These are phyloP conservation scores for Drosophila ercepeae DNA, from an alignment of 1,140 invertebrate genomes.

Conservation along the genomic window DNA sequence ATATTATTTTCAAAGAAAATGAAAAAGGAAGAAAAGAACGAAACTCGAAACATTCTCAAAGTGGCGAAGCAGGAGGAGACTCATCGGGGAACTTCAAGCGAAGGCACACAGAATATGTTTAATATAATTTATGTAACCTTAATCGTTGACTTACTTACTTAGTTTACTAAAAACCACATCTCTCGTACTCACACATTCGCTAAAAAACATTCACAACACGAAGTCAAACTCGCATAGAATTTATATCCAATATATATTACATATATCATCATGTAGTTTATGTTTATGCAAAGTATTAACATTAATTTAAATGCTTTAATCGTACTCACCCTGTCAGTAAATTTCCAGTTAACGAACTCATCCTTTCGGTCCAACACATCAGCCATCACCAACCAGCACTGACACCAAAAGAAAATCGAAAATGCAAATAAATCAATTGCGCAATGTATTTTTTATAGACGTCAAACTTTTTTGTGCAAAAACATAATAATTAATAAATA, in stretches of 20 bases:
- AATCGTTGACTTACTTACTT: constrained; percentile 41
- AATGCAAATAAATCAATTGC: constrained; percentile 3
- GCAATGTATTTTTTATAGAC: constrained; percentile 44
- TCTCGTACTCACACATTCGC: constrained; percentile 48
- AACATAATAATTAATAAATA: constrained; percentile 27
- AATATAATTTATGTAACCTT: constrained; percentile 54
- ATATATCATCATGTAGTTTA: constrained; percentile 32
- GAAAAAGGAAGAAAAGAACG: constrained; percentile 24
- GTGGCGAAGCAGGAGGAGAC: constrained; percentile 11
- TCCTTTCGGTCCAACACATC: constrained; percentile 1
- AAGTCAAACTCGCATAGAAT: constrained; percentile 63
- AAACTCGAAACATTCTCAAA: constrained; percentile 70
- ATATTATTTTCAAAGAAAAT: constrained; percentile 82
- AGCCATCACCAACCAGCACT: neutral
- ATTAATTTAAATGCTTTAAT: constrained; percentile 11
- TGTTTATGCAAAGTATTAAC: constrained; percentile 59
- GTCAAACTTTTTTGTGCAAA: constrained; percentile 29
- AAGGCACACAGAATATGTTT: constrained; percentile 50
- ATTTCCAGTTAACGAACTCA: constrained; percentile 33
- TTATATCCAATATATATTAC: constrained; percentile 30
- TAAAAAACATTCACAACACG: constrained; percentile 40
- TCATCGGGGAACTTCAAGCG: constrained; percentile 4
- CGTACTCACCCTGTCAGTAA: constrained; percentile 24
- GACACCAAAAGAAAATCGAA: neutral
- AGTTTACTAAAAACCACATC: constrained; percentile 49